phyloP scores from a whole-genome alignment of 2,888 invertebrate genomes.

The Conchocele bisecta region DNA sequence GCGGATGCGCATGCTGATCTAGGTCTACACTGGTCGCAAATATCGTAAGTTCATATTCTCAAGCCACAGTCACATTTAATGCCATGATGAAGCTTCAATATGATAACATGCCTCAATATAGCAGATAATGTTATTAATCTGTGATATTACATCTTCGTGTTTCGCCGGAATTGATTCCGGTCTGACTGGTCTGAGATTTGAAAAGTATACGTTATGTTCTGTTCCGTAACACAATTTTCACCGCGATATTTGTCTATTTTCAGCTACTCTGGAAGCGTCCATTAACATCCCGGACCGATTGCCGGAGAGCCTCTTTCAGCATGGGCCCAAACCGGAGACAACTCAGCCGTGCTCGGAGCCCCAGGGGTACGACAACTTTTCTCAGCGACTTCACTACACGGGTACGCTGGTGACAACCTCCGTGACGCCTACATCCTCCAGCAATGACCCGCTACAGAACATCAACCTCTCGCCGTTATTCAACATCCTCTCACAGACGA shows the following conservation, averaged over 20 bases:
- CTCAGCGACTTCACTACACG: conserved; percentile 85
- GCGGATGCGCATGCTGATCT: too few species aligned
- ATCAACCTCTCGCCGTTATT: conserved; percentile 76
- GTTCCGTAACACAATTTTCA: too few species aligned
- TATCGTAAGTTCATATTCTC: too few species aligned
- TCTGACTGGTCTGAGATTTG: too few species aligned
- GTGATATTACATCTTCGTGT: too few species aligned
- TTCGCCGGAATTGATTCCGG: too few species aligned
- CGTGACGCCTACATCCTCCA: conserved; percentile 67
- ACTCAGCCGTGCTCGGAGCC: conserved; percentile 28
- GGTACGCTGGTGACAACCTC: conserved; percentile 89
- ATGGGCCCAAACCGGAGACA: conserved; percentile 46
- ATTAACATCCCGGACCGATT: conserved; percentile 77
- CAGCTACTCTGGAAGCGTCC: conserved; percentile 80
- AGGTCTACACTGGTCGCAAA: too few species aligned
- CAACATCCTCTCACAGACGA: conserved; percentile 76
- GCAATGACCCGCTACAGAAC: conserved; percentile 61
- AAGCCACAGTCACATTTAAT: too few species aligned
- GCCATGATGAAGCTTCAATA: too few species aligned
- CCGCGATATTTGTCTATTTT: conserved; percentile 62
- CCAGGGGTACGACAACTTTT: conserved; percentile 53
- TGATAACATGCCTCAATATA: too few species aligned
- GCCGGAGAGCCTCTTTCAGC: conserved; percentile 58
- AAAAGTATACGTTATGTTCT: too few species aligned
- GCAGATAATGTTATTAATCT: too few species aligned